These are phyloP conservation scores for Porites lutea DNA, from an alignment of 64 coral and sea anemone species.

Conservation along the genomic window DNA sequence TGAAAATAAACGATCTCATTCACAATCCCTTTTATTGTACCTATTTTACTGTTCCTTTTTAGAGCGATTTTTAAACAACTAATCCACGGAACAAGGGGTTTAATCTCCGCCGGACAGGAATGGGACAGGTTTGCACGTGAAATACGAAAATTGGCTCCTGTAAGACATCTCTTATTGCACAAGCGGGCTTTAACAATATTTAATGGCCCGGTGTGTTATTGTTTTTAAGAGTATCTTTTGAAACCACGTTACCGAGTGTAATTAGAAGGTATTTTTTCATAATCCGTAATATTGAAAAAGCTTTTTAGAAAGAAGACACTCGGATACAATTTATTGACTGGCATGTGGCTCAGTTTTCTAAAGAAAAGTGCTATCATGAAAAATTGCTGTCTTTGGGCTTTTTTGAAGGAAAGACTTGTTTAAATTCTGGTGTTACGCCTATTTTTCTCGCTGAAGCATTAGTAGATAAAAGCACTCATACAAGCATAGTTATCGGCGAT, in stretches of 20 bases:
- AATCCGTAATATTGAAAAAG: slow-evolving; percentile 17
- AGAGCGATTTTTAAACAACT: neutral
- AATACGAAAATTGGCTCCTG: neutral
- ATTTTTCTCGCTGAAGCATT: too few species aligned
- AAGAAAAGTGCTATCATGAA: neutral
- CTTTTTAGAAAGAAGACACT: neutral
- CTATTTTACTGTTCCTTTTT: slow-evolving; percentile 6
- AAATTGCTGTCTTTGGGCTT: neutral
- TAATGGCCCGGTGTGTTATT: neutral
- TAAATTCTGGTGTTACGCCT: too few species aligned
- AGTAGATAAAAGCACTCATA: too few species aligned
- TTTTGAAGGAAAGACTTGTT: too few species aligned
- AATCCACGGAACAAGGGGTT: slow-evolving; percentile 12
- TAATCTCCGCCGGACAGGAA: slow-evolving; percentile 4
- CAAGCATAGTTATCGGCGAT: too few species aligned
- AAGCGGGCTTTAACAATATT: neutral
- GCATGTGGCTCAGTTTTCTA: neutral
- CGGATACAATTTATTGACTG: neutral
- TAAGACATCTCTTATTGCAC: slow-evolving; percentile 5
- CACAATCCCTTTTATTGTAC: neutral
- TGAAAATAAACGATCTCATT: slow-evolving; percentile 21
- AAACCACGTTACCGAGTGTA: neutral
- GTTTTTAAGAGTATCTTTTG: neutral
- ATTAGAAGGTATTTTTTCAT: slow-evolving; percentile 5
- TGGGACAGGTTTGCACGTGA: neutral